Evolutionary conservation across 2,113 vertebrate species (phyloP), one percentile per base, ranked within the genome.

Genomic region (Pterocles orientalis): DNA sequence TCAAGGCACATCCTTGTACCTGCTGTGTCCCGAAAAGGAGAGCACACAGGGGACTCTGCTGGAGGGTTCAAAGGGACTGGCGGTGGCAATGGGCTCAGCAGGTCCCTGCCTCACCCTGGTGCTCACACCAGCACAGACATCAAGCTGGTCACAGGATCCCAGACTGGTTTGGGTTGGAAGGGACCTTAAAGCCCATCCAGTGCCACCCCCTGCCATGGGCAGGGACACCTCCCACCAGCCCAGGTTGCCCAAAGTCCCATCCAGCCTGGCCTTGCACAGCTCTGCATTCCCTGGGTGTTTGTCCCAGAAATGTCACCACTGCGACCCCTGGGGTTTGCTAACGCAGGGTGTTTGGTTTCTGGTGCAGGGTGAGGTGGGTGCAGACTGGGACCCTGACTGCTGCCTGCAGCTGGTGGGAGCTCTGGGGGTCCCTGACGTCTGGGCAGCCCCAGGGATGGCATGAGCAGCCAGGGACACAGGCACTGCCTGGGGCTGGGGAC

Each of bases 261-360:
- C 41, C 41, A 41, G 41, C 41, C 50, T 64, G 68, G 33, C 29
- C 33, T 1, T 0, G 10, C 17, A 7, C 11, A 29, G 21, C 43
- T 75, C 21, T 11, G 48, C 56, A 71, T 36, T 21, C 47, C 8
- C 25, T 18, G 14, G 1, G 16, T 1, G 0, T 64, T 57, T 31
- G 23, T 39, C n/a, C 58, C 39, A 1, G 47, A 82, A 68, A 21
- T 0, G 1, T 39, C 53, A 16, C 31, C 1, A 3, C 48, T 10
- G 23, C 54, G 23, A 8, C 47, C 3, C 15, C 23, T 3, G 4
- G n/a, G 17, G 12, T 21, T 73, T n/a, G 14, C 51, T 24, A 24
- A 7, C 1, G 0, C 4, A 4, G 23, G 16, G 18, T 3, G 17
- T 25, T 28, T 24, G 7, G 18, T 7, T 3, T 1, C 10, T 3